A percentile compares a stretch with the other conserved stretches of the same genome.
phyloP scores from a whole-genome alignment of 1,140 invertebrate genomes.

The Penaeus vannamei region DNA sequence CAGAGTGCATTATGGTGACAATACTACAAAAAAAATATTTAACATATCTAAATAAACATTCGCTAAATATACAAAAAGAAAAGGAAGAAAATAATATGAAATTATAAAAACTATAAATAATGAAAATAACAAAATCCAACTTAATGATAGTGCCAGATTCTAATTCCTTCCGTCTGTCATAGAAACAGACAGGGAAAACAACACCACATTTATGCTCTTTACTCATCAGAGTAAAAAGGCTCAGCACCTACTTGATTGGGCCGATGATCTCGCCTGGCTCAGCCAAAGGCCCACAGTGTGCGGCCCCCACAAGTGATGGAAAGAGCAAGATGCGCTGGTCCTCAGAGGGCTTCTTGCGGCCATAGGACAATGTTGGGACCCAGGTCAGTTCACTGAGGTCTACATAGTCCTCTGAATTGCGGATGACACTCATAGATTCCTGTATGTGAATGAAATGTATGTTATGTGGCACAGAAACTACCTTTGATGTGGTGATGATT shows the following conservation, averaged over 20 bases:
- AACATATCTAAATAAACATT: conserved; percentile 7
- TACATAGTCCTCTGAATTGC: conserved; percentile 60
- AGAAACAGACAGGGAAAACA: too few relatives aligned
- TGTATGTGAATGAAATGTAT: background rate
- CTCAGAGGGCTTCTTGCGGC: conserved; percentile 26
- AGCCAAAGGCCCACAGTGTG: conserved; percentile 56
- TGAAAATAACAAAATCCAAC: too few relatives aligned
- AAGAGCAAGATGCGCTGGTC: conserved; percentile 46
- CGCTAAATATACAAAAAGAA: background rate
- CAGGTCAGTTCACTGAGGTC: conserved; percentile 60
- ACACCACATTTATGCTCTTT: too few relatives aligned
- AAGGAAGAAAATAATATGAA: background rate
- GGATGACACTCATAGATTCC: conserved; percentile 34
- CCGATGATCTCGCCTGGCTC: conserved; percentile 59
- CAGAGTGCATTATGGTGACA: background rate
- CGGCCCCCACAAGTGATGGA: conserved; percentile 56
- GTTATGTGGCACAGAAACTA: too few relatives aligned
- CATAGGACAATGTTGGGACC: conserved; percentile 62
- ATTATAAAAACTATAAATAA: background rate
- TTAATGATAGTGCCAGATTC: too few relatives aligned
- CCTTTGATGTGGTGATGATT: too few relatives aligned
- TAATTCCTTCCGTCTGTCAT: too few relatives aligned
- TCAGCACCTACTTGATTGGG: conserved; percentile 49
- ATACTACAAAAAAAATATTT: background rate
- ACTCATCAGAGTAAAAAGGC: too few relatives aligned